Percentiles rank a stretch among this genome's conserved stretches.
phyloP scores from a whole-genome alignment of 2,113 vertebrate species.

The Cyphomyrus discorhynchus region DNA sequence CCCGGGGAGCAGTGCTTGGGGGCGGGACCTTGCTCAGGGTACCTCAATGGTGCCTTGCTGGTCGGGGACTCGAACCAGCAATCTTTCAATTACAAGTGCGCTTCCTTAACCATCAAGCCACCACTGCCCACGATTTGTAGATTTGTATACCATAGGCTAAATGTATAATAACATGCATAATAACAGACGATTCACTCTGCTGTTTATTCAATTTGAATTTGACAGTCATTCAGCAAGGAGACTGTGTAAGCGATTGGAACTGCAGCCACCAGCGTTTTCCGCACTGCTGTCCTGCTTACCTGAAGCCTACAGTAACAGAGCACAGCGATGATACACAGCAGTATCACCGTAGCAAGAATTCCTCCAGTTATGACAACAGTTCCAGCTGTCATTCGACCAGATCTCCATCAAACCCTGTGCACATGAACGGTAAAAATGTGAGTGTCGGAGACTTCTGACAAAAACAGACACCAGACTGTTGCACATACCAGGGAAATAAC shows the following conservation, averaged over 20 bases:
- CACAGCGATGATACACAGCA: conserved; percentile 94
- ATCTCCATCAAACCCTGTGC: conserved; percentile 93
- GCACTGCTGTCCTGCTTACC: conserved; percentile 51
- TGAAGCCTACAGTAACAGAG: conserved; percentile 99
- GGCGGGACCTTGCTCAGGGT: too few species aligned
- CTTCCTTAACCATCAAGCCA: too few species aligned
- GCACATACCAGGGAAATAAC: not conserved
- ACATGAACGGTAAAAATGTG: conserved; percentile 11
- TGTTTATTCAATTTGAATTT: not conserved
- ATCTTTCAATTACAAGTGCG: too few species aligned
- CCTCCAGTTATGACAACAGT: conserved; percentile 99
- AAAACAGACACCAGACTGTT: not conserved
- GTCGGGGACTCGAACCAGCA: too few species aligned
- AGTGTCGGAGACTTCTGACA: not conserved
- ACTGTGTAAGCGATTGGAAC: not conserved
- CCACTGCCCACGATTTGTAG: too few species aligned
- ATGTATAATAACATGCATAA: not conserved
- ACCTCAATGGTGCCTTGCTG: too few species aligned
- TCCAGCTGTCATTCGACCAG: conserved; percentile 99
- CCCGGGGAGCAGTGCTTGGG: too few species aligned
- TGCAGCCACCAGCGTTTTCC: not conserved
- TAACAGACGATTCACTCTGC: not conserved
- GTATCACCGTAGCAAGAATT: conserved; percentile 97
- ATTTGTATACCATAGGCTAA: not conserved
- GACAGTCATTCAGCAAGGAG: not conserved